Evolutionary conservation across 2,113 vertebrate genomes (phyloP).

Genomic region (Hippolais icterina): DNA sequence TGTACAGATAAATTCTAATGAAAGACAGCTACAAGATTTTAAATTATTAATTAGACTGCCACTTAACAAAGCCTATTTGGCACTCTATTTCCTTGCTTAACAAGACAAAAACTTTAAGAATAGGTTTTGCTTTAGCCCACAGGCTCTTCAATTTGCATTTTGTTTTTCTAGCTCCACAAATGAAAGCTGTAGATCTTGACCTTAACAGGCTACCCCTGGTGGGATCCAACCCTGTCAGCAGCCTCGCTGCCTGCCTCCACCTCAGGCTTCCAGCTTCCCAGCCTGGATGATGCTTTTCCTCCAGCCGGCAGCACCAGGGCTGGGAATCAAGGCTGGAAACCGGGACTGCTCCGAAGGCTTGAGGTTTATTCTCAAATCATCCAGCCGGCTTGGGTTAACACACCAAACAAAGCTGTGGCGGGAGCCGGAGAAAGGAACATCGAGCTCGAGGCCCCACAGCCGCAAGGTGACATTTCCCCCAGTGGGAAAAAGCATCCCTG

Average conservation of each 20-base stretch:
- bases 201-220: conserved; percentile 59
- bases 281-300: conserved; percentile 36
- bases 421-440: background rate
- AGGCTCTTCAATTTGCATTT: conserved; percentile 75
- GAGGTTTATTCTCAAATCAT: background rate
- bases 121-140: conserved; percentile 67
- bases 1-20: conserved; percentile 87
- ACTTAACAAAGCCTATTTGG: conserved; percentile 84
- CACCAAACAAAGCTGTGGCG: background rate
- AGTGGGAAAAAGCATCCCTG: background rate
- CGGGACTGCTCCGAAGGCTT: background rate
- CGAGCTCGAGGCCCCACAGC: background rate
- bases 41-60: conserved; percentile 85
- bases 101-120: conserved; percentile 82
- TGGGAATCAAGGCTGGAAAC: background rate
- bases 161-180: conserved; percentile 72
- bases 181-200: conserved; percentile 70
- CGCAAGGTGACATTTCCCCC: conserved; percentile 48
- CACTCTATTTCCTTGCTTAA: conserved; percentile 82
- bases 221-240: conserved; percentile 22
- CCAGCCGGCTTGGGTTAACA: background rate
- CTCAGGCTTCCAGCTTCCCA: background rate
- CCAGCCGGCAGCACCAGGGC: background rate
- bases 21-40: conserved; percentile 84
- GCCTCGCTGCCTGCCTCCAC: background rate